These are phyloP conservation scores for Bubo scandiacus DNA, from an alignment of 2,113 vertebrate species.

Conservation along the genomic window DNA sequence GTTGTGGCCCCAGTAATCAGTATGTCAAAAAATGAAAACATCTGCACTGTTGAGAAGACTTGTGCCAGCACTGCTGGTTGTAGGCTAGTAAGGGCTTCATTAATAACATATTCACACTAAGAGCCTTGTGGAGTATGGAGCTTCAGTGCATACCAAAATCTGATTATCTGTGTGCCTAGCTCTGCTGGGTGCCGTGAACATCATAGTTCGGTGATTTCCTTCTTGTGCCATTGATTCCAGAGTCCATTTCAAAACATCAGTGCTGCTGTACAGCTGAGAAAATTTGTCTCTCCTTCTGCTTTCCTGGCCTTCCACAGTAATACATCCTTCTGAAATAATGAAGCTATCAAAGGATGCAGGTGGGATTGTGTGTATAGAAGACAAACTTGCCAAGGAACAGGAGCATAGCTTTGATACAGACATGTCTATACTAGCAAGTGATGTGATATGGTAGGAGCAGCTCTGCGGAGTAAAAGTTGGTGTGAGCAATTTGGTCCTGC, in stretches of 20 bases:
- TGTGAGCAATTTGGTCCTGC: not conserved
- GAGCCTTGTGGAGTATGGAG: not conserved
- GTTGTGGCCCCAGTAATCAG: not conserved
- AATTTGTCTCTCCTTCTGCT: not conserved
- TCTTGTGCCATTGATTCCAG: not conserved
- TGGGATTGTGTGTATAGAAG: fast-evolving
- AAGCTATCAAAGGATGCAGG: not conserved
- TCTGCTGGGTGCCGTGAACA: not conserved
- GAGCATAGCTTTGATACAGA: not conserved
- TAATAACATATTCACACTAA: not conserved
- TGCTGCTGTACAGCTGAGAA: not conserved
- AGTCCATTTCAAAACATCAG: not conserved
- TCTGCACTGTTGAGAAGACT: not conserved
- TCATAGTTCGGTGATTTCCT: not conserved
- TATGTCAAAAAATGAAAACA: not conserved
- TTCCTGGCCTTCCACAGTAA: not conserved
- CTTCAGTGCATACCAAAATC: not conserved
- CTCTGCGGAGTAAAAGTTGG: not conserved
- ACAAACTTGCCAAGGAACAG: not conserved
- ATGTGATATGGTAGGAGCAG: not conserved
- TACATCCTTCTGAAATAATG: not conserved
- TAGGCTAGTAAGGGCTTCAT: not conserved
- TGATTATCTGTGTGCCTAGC: not conserved
- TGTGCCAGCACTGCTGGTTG: not conserved
- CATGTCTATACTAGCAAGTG: not conserved